A percentile compares a stretch with the other conserved stretches of the same genome.
Conservation (phyloP, 1,140 invertebrate genomes). For the Linepithema humile region DNA sequence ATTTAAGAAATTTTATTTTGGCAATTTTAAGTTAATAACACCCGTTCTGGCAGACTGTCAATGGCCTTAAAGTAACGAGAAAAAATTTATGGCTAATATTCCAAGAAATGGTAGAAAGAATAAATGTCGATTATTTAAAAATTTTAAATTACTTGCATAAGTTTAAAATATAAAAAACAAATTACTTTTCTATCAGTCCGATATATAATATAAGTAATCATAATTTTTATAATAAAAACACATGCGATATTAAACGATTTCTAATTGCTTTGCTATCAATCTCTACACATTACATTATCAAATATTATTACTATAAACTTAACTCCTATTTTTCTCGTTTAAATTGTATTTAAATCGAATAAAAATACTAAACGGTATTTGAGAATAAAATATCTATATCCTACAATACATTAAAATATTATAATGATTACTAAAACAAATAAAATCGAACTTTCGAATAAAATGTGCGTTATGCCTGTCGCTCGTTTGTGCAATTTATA, state of each 20-base stretch:
- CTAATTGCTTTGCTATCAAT: not conserved
- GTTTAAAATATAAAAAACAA: too few relatives aligned
- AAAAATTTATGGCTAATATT: too few relatives aligned
- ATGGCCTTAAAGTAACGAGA: too few relatives aligned
- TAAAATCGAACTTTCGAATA: not conserved
- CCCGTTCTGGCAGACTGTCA: too few relatives aligned
- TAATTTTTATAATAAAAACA: not conserved
- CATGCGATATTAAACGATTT: not conserved
- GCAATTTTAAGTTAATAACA: too few relatives aligned
- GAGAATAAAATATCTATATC: not conserved
- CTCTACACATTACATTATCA: not conserved
- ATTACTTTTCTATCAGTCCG: too few relatives aligned
- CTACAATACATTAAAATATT: not conserved
- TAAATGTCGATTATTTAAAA: too few relatives aligned
- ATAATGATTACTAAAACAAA: not conserved
- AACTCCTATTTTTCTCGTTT: not conserved
- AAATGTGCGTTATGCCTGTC: slow-evolving; percentile 3
- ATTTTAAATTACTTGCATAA: too few relatives aligned
- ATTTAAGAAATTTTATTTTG: too few relatives aligned
- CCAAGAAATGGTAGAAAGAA: too few relatives aligned
- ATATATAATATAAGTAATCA: too few relatives aligned
- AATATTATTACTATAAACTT: not conserved
- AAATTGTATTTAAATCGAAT: not conserved
- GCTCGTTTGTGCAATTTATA: too few relatives aligned
- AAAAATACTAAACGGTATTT: not conserved